Evolutionary conservation across 2,113 vertebrate genomes (phyloP).

Genomic region (Tachycineta bicolor): DNA sequence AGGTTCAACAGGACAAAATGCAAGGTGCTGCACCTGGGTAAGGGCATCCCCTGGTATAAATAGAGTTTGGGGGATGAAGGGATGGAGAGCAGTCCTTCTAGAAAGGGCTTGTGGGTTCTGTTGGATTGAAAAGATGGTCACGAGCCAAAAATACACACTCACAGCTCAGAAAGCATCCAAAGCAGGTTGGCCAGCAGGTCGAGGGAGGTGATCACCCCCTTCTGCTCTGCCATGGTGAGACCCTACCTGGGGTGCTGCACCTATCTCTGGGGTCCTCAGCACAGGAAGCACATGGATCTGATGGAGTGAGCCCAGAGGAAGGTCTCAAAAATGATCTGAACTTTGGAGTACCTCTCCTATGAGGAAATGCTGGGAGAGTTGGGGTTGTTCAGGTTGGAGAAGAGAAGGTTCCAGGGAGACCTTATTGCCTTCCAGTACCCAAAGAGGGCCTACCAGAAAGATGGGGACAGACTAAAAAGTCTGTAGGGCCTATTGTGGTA

Average conservation of each 20-base stretch:
- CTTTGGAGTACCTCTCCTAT: neutral
- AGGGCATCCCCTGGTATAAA: neutral
- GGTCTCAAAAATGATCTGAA: neutral
- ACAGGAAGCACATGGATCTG: neutral
- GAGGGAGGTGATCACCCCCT: neutral
- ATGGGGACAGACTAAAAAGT: neutral
- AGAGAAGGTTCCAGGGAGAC: neutral
- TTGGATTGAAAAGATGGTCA: neutral
- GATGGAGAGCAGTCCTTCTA: neutral
- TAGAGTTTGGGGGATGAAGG: neutral
- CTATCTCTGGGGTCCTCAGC: neutral
- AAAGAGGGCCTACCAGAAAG: neutral
- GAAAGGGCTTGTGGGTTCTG: neutral
- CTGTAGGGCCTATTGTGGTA: neutral
- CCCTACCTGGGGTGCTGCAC: too few relatives aligned
- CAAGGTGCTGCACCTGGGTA: neutral
- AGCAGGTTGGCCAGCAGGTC: fast-evolving
- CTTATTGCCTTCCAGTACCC: neutral
- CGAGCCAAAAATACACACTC: neutral
- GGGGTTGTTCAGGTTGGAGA: neutral
- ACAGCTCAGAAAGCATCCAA: neutral
- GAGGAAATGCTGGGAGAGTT: neutral
- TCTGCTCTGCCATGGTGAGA: neutral
- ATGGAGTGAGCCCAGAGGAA: fast-evolving
- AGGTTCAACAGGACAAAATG: neutral